These are phyloP conservation scores for Acropora tenuis DNA, from an alignment of 64 coral and sea anemone species.

Conservation along the genomic window DNA sequence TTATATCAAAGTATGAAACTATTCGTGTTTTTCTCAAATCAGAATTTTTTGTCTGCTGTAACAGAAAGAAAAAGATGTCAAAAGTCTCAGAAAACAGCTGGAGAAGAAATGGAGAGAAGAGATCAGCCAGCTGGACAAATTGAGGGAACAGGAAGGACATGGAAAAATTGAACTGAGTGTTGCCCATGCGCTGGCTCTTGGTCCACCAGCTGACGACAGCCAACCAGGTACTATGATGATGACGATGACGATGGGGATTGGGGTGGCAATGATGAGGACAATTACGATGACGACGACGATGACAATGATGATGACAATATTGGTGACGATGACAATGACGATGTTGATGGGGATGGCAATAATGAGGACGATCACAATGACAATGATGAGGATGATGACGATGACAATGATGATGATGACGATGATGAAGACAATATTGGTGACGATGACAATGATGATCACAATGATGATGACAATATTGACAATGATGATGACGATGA, in stretches of 20 bases:
- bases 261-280: no score
- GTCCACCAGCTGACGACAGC: conserved; percentile 64
- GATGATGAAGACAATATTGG: no score
- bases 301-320: no score
- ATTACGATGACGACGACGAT: no score
- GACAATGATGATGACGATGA: no score
- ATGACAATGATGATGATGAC: no score
- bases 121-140: conserved; percentile 69
- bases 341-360: no score
- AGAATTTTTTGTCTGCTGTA: neutral
- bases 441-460: no score
- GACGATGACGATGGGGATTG: neutral
- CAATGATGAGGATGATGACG: no score
- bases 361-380: no score
- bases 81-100: conserved; percentile 74
- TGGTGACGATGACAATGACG: neutral
- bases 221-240: neutral
- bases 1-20: neutral
- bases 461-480: no score
- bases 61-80: conserved; percentile 97
- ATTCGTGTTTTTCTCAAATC: neutral
- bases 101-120: conserved; percentile 92
- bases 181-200: conserved; percentile 71
- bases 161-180: conserved; percentile 79
- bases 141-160: conserved; percentile 73